These are phyloP conservation scores for Intellagama lesueurii DNA, from an alignment of 2,797 vertebrate species.

Conservation along the genomic window DNA sequence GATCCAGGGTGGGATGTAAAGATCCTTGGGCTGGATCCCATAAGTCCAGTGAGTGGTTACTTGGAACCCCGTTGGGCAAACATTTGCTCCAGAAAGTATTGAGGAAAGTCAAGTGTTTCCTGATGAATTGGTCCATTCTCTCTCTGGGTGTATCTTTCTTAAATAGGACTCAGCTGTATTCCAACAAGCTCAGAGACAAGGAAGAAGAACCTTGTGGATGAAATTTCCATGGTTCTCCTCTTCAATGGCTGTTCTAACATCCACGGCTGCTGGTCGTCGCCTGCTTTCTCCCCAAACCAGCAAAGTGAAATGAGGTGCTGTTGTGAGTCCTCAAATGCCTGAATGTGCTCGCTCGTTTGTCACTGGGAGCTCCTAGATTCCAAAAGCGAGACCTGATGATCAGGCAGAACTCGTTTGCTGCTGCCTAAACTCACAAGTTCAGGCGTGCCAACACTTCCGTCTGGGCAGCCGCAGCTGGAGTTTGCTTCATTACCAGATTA, in stretches of 20 bases:
- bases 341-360: slow-evolving; percentile 50
- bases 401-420: slow-evolving; percentile 68
- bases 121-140: slow-evolving; percentile 88
- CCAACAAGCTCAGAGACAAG: rapidly evolving
- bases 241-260: not conserved
- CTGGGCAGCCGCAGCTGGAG: slow-evolving; percentile 58
- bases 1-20: slow-evolving; percentile 44
- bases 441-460: slow-evolving; percentile 64
- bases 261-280: not conserved
- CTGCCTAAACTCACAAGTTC: slow-evolving; percentile 45
- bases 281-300: not conserved
- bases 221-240: not conserved
- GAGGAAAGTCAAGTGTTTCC: slow-evolving; percentile 85
- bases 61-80: slow-evolving; percentile 77
- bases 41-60: slow-evolving; percentile 48
- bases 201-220: rapidly evolving
- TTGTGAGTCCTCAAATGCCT: not conserved
- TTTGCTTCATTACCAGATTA: not conserved
- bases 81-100: slow-evolving; percentile 88
- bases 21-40: slow-evolving; percentile 63
- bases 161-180: not conserved
- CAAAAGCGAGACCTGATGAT: slow-evolving; percentile 71
- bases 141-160: rapidly evolving
- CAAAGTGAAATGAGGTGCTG: not conserved
- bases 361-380: slow-evolving; percentile 57